A percentile compares a stretch with the other conserved stretches of the same genome.
These are phyloP conservation scores for Pelecanoides urinatrix DNA, from an alignment of 2,113 vertebrate species.

Conservation along the genomic window DNA sequence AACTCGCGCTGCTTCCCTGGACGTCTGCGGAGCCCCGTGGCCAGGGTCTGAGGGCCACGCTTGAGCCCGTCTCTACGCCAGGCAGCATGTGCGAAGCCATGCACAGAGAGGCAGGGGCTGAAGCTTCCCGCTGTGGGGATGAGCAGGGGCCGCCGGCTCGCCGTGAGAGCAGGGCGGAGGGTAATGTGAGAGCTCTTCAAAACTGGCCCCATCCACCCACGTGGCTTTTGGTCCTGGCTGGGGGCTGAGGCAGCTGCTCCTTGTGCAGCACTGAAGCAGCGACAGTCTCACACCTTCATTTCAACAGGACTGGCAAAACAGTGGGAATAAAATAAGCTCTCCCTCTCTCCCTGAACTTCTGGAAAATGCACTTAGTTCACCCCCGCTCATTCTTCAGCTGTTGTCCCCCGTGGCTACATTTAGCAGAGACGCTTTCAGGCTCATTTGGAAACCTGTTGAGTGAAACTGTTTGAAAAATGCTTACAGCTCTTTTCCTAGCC, in stretches of 20 bases:
- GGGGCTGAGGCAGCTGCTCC: background rate
- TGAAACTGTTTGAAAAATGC: background rate
- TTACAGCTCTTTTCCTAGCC: background rate
- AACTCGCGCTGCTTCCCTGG: background rate
- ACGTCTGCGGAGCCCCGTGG: accelerated
- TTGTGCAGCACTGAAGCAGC: background rate
- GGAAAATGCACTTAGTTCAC: background rate
- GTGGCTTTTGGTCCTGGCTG: background rate
- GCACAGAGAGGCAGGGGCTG: background rate
- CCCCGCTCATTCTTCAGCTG: background rate
- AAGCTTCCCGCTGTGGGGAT: background rate
- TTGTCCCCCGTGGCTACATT: background rate
- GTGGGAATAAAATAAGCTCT: background rate
- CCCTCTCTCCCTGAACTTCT: background rate
- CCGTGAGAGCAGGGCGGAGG: accelerated
- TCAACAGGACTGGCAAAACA: background rate
- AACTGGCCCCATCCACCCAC: background rate
- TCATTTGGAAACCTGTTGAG: background rate
- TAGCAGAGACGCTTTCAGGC: background rate
- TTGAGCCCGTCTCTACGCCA: background rate
- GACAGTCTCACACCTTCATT: background rate
- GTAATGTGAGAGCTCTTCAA: background rate
- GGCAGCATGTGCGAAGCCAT: background rate
- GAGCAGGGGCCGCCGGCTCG: background rate
- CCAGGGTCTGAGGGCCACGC: background rate